Conservation (phyloP, 2,888 invertebrate genomes). For the Galerucella calmariensis region DNA sequence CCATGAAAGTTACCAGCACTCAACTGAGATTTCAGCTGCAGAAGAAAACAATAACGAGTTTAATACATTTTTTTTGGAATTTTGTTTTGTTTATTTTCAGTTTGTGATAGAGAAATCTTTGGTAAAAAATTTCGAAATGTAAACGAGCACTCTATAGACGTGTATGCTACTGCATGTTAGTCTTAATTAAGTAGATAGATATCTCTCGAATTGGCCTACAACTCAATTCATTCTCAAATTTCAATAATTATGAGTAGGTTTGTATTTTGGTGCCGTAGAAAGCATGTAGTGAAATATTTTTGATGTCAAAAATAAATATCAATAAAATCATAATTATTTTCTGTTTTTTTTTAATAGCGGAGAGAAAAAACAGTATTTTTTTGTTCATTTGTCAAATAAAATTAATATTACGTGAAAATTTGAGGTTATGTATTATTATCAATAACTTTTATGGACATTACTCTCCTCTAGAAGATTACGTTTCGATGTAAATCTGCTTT, state of each 20-base stretch:
- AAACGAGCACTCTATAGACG: slow-evolving; percentile 64
- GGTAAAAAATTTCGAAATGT: slow-evolving; percentile 20
- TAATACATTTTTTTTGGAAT: too few relatives aligned
- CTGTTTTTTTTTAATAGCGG: not conserved
- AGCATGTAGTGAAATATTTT: slow-evolving; percentile 20
- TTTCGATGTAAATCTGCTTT: too few relatives aligned
- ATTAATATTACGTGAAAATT: too few relatives aligned
- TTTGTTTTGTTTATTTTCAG: not conserved
- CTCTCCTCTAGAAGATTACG: too few relatives aligned
- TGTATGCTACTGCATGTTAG: slow-evolving; percentile 53
- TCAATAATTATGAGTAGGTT: slow-evolving; percentile 29
- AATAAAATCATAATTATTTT: not conserved
- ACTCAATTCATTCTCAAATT: slow-evolving; percentile 18
- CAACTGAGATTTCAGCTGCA: too few relatives aligned
- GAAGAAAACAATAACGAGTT: too few relatives aligned
- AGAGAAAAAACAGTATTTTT: not conserved
- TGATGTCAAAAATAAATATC: not conserved
- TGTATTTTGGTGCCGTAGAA: slow-evolving; percentile 21
- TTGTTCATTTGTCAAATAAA: too few relatives aligned
- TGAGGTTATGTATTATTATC: too few relatives aligned
- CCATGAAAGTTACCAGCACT: too few relatives aligned
- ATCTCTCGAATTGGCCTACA: slow-evolving; percentile 27
- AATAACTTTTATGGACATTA: too few relatives aligned
- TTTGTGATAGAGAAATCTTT: slow-evolving; percentile 27
- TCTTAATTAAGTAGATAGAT: slow-evolving; percentile 31